Conservation (phyloP, 2,888 invertebrate species). For the Electrophaes corylata region DNA sequence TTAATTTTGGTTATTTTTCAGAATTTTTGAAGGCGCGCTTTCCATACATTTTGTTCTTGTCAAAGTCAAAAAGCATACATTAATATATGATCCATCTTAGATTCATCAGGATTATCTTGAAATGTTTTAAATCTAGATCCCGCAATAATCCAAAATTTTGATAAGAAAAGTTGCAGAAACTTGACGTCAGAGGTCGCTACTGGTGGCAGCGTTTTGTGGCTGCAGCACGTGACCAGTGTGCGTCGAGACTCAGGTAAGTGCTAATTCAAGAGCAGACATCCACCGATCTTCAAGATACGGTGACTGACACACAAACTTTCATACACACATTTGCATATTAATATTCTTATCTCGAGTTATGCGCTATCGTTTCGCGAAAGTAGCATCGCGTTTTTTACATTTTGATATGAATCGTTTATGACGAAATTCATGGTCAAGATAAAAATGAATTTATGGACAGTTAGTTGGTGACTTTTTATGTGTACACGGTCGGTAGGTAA, state of each 20-base stretch:
- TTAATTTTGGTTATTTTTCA: too few relatives aligned
- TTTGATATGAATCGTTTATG: constrained; percentile 37
- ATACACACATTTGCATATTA: constrained; percentile 25
- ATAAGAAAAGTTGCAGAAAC: too few relatives aligned
- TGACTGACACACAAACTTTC: constrained; percentile 14
- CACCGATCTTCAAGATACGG: constrained; percentile 18
- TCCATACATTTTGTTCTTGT: too few relatives aligned
- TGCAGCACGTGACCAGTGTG: too few relatives aligned
- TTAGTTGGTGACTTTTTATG: background rate
- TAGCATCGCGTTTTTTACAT: constrained; percentile 30
- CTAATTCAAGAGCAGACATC: constrained; percentile 26
- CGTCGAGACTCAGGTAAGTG: constrained; percentile 20
- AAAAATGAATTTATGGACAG: constrained; percentile 13
- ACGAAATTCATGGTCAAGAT: constrained; percentile 23
- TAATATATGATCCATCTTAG: too few relatives aligned
- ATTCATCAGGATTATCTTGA: too few relatives aligned
- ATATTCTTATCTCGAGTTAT: constrained; percentile 31
- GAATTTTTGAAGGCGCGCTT: too few relatives aligned
- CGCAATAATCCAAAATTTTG: too few relatives aligned
- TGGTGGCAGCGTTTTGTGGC: too few relatives aligned
- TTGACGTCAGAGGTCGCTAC: too few relatives aligned
- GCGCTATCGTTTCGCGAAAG: constrained; percentile 33
- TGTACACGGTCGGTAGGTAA: background rate
- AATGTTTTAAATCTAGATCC: too few relatives aligned
- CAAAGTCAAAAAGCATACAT: too few relatives aligned